These are phyloP conservation scores for Drosophila simulans DNA, from an alignment of 1,140 invertebrate genomes.

Conservation along the genomic window DNA sequence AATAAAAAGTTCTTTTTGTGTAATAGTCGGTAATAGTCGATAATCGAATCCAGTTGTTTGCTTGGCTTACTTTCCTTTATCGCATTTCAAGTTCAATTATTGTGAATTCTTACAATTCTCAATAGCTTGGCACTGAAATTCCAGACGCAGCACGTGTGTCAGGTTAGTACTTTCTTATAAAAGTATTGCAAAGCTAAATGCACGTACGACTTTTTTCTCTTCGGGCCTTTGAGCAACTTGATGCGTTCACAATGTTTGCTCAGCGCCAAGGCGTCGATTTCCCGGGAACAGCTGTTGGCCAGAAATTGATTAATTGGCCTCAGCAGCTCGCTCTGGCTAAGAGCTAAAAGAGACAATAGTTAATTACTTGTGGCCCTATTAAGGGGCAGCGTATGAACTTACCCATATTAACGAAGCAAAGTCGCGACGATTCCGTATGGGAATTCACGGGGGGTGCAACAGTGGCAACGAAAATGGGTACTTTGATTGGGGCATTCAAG, in stretches of 20 bases:
- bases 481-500: conserved; percentile 9
- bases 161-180: conserved; percentile 38
- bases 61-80: background rate
- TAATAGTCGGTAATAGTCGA: background rate
- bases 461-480: conserved; percentile 60
- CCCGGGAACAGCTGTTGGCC: conserved; percentile 50
- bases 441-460: conserved; percentile 42
- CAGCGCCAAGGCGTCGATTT: conserved; percentile 16
- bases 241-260: conserved; percentile 45
- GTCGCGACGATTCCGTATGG: background rate
- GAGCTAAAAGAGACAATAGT: conserved; percentile 22
- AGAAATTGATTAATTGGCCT: conserved; percentile 38
- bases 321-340: conserved; percentile 42
- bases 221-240: conserved; percentile 44
- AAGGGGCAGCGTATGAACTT: background rate
- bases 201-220: conserved; percentile 63
- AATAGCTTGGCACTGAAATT: conserved; percentile 14
- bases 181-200: conserved; percentile 48
- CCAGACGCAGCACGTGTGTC: conserved; percentile 26
- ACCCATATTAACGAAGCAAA: conserved; percentile 60
- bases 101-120: background rate
- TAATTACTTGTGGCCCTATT: background rate
- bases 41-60: background rate
- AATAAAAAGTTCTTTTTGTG: background rate
- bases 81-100: background rate